Evolutionary conservation across 2,888 invertebrate species (phyloP), one percentile per base, ranked within the genome.

Genomic region (Plemyria rubiginata): DNA sequence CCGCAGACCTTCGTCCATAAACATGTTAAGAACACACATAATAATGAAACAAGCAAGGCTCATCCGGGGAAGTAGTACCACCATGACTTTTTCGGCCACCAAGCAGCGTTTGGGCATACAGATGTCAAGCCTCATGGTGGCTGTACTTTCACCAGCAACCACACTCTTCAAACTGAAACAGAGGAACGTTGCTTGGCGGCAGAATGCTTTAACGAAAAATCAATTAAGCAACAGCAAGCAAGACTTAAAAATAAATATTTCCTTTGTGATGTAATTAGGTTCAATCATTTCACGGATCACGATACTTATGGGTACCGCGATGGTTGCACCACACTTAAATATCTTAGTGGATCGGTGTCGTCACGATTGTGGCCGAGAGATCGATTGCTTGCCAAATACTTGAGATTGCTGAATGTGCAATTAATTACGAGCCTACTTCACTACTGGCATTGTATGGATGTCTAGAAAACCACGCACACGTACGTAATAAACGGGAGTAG

Each of bases 221-320:
- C 32, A 32, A 32, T 32, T 32, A 32, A 8, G 9, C 11, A 38
- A 11, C 36, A 43, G 15, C 12, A n/a, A n/a, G n/a, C 43, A 13
- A 50, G 51, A 36, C 16, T 43, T 48, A 29, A 48, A 38, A 54
- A 43, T 56, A 41, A 62, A 48, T 46, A 51, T 62, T 52, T 46
- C 55, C 53, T 61, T 61, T 54, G 60, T 62, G 64, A 53, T 68
- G 69, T 63, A 66, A 69, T 61, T 61, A 60, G 54, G 57, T 60
- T 54, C 60, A 59, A 70, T 70, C 54, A 70, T 70, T 73, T 70
- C 68, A 61, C 67, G 64, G 68, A 60, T 66, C 62, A 58, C 60
- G 62, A 60, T 67, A 58, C 40, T 63, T 59, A 62, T 45, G 50
- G 59, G 62, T 57, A 65, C 65, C 51, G 69, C 64, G 67, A 65